A percentile compares a stretch with the other conserved stretches of the same genome.
Conservation (phyloP, 2,888 invertebrate species). For the Falcaria lacertinaria region DNA sequence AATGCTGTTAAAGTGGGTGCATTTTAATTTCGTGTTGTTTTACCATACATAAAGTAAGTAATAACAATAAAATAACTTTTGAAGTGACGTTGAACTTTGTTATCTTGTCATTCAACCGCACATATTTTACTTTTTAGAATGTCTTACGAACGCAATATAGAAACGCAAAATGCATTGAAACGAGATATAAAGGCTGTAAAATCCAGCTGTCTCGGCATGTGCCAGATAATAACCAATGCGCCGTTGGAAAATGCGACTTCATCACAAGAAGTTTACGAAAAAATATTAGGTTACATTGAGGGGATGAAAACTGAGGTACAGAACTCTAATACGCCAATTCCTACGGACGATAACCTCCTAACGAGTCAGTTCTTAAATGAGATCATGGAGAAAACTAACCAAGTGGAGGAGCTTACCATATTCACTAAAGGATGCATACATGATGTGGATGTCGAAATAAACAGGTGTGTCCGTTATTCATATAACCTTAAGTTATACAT, state of each 20-base stretch:
- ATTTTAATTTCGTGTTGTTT: too few species aligned
- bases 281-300: constrained; percentile 45
- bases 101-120: too few species aligned
- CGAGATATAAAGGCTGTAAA: constrained; percentile 49
- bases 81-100: too few species aligned
- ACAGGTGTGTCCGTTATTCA: constrained; percentile 37
- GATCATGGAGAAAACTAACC: constrained; percentile 45
- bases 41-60: too few species aligned
- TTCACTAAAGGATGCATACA: constrained; percentile 50
- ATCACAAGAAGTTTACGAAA: constrained; percentile 33
- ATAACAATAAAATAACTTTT: too few species aligned
- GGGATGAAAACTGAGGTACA: constrained; percentile 48
- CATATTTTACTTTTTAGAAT: constrained; percentile 45
- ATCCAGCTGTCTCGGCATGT: constrained; percentile 45
- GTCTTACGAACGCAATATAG: constrained; percentile 36
- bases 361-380: constrained; percentile 55
- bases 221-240: constrained; percentile 49
- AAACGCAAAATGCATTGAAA: constrained; percentile 40
- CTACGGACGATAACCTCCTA: constrained; percentile 48
- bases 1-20: too few species aligned
- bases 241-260: constrained; percentile 29
- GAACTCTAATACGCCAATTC: constrained; percentile 44
- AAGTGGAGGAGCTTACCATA: constrained; percentile 53
- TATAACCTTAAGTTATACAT: constrained; percentile 3
- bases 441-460: constrained; percentile 56